Percentiles rank a stretch among this genome's conserved stretches.
Evolutionary conservation across 2,113 vertebrate species (phyloP).

Genomic region (Podilymbus podiceps): DNA sequence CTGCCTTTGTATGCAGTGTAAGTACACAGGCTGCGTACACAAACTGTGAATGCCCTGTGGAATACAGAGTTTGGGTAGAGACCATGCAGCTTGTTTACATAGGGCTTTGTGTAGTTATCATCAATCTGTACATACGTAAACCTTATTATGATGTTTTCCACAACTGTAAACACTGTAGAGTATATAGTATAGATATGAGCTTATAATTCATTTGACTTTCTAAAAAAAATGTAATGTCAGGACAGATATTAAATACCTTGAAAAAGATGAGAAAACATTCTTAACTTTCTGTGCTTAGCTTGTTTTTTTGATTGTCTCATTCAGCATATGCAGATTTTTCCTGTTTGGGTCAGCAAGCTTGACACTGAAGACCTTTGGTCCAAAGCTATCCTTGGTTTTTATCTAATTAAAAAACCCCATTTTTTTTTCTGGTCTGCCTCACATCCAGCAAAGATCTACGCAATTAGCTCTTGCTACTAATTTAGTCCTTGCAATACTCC

Average conservation of each 20-base stretch:
- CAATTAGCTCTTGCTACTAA: background rate
- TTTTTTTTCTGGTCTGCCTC: background rate
- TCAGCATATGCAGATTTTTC: background rate
- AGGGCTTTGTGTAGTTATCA: background rate
- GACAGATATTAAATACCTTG: background rate
- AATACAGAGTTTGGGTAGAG: background rate
- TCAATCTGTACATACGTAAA: background rate
- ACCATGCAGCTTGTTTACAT: background rate
- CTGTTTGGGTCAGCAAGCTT: background rate
- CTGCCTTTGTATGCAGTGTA: background rate
- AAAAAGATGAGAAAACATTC: background rate
- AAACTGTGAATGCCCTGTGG: background rate
- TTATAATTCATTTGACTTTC: background rate
- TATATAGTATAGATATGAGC: fast-evolving
- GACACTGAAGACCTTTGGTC: background rate
- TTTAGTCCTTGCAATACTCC: background rate
- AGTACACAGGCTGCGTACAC: background rate
- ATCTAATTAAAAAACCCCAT: background rate
- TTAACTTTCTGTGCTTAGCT: background rate
- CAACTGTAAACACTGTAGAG: background rate
- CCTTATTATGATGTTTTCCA: background rate
- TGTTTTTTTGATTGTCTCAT: background rate
- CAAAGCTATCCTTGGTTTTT: background rate
- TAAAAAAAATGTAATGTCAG: background rate
- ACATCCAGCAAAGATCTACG: background rate